Percentiles rank a stretch among this genome's conserved stretches.
Evolutionary conservation across 2,113 vertebrate genomes (phyloP).

Genomic region (Podilymbus podiceps): DNA sequence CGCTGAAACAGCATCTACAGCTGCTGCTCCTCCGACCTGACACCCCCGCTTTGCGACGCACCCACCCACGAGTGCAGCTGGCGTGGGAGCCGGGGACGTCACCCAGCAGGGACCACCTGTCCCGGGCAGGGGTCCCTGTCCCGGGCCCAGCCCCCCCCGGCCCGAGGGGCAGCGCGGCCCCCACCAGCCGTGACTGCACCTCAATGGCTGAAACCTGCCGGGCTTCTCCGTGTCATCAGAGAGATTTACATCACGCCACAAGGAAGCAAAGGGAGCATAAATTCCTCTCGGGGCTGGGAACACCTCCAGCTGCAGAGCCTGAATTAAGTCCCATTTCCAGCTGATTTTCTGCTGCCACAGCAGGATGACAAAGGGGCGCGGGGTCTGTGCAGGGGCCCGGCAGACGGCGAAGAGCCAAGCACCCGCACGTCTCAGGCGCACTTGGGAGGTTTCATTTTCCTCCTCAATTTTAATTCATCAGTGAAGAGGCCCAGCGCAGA

Average conservation of each 20-base stretch:
- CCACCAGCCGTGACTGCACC: neutral
- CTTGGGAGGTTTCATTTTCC: neutral
- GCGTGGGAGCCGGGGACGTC: neutral
- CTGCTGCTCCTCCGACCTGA: neutral
- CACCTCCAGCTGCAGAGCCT: neutral
- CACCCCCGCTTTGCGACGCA: neutral
- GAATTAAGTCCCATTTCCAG: neutral
- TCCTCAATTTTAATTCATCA: neutral
- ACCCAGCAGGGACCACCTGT: fast-evolving
- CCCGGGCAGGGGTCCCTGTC: neutral
- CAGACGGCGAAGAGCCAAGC: neutral
- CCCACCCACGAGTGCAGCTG: fast-evolving
- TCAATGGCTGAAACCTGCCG: neutral
- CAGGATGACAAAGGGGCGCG: neutral
- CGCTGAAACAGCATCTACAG: neutral
- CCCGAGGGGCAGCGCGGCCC: neutral
- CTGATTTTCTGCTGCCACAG: neutral
- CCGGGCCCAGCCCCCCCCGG: neutral
- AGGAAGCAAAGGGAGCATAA: neutral
- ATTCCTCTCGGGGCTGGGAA: neutral
- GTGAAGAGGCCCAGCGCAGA: neutral
- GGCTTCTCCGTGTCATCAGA: neutral
- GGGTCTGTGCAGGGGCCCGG: neutral
- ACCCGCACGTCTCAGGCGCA: fast-evolving
- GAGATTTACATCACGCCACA: neutral